Evolutionary conservation across 2,113 vertebrate species (phyloP).

Genomic region (Amblyornis subalaris): DNA sequence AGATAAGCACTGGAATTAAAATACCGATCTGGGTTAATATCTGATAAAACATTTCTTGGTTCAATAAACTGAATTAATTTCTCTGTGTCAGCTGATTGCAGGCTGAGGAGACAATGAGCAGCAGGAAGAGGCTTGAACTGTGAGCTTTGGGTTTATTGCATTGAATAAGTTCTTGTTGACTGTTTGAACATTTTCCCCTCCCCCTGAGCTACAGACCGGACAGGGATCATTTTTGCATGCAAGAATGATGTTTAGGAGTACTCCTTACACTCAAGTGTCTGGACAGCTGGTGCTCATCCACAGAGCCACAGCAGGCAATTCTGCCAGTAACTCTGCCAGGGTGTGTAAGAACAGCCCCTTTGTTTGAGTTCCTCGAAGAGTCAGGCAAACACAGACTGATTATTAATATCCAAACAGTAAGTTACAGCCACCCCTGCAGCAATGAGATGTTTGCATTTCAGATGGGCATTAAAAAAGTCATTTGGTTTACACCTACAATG

Average conservation of each 20-base stretch:
- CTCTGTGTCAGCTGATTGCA: constrained; percentile 52
- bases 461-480: neutral
- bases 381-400: neutral
- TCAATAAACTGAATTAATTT: constrained; percentile 61
- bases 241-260: neutral
- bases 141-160: constrained; percentile 4
- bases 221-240: accelerated
- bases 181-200: neutral
- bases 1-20: constrained; percentile 65
- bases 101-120: constrained; percentile 7
- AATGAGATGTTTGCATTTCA: neutral
- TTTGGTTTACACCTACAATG: neutral
- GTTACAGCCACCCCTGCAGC: neutral
- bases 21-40: constrained; percentile 38
- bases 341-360: neutral
- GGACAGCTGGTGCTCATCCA: accelerated
- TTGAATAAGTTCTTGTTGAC: neutral
- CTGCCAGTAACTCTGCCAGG: neutral
- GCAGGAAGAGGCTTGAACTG: neutral
- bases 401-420: neutral
- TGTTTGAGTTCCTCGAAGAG: neutral
- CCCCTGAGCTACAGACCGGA: neutral
- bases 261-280: neutral
- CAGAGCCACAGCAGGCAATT: accelerated
- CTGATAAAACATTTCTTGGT: constrained; percentile 56